Evolutionary conservation across 2,113 vertebrate species (phyloP).

Genomic region (Urocitellus parryii): DNA sequence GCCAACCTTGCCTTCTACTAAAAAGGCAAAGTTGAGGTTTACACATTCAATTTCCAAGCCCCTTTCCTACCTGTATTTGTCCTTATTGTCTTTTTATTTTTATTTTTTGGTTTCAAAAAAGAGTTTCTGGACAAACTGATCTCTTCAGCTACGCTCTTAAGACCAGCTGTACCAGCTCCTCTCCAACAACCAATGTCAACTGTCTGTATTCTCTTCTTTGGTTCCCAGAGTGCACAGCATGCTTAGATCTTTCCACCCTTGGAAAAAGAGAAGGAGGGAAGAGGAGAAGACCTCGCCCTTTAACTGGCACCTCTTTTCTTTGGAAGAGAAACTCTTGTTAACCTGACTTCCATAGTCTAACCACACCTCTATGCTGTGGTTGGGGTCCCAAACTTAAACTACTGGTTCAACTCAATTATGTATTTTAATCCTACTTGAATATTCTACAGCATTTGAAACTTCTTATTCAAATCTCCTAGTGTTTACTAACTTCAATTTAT

Average conservation of each 20-base stretch:
- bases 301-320: background rate
- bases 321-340: background rate
- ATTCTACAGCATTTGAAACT: background rate
- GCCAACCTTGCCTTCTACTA: background rate
- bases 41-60: background rate
- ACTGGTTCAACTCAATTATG: background rate
- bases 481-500: background rate
- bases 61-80: background rate
- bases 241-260: background rate
- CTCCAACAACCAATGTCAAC: background rate
- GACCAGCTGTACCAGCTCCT: background rate
- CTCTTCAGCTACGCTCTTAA: slow-evolving; percentile 15
- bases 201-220: background rate
- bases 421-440: slow-evolving; percentile 9
- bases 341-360: background rate
- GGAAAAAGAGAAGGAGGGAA: background rate
- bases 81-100: background rate
- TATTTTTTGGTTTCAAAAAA: background rate
- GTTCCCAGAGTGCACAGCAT: background rate
- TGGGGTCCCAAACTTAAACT: background rate
- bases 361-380: background rate
- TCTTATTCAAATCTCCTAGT: slow-evolving; percentile 1
- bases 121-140: background rate
- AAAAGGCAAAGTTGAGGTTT: background rate
- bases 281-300: background rate